Conservation (phyloP, 2,797 vertebrate species). For the Pseudotriccus pelzelni region DNA sequence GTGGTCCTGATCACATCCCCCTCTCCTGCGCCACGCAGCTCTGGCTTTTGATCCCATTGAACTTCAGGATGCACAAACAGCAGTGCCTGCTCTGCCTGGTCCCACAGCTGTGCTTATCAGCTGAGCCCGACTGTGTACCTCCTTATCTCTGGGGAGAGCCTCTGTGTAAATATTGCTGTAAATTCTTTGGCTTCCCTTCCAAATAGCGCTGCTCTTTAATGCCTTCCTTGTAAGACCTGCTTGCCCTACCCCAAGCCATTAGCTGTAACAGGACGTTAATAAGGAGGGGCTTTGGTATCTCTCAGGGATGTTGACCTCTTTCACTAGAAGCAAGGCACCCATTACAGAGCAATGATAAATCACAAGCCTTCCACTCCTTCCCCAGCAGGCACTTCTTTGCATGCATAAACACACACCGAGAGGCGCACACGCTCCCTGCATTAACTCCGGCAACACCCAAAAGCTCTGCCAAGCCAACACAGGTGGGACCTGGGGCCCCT, state of each 20-base stretch:
- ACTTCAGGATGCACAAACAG: slow-evolving; percentile 34
- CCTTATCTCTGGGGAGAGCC: slow-evolving; percentile 64
- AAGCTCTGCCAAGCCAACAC: neutral
- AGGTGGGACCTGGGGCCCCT: fast-evolving
- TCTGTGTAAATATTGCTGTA: slow-evolving; percentile 65
- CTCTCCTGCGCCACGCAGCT: fast-evolving
- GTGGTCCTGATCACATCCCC: neutral
- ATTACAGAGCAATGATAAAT: slow-evolving; percentile 78
- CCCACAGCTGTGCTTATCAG: slow-evolving; percentile 63
- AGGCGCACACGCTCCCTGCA: neutral
- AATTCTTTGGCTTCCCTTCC: slow-evolving; percentile 71
- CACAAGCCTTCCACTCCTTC: slow-evolving; percentile 72
- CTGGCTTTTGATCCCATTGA: neutral
- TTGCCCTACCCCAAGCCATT: slow-evolving; percentile 77
- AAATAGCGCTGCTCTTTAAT: slow-evolving; percentile 66
- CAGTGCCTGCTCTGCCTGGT: neutral
- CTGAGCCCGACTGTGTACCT: slow-evolving; percentile 40
- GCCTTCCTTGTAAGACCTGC: slow-evolving; percentile 75
- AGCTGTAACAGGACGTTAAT: slow-evolving; percentile 78
- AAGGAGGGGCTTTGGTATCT: slow-evolving; percentile 77
- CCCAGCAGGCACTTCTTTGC: slow-evolving; percentile 69
- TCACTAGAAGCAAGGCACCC: slow-evolving; percentile 73
- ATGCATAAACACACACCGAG: slow-evolving; percentile 66
- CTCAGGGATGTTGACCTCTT: slow-evolving; percentile 72
- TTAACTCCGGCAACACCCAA: slow-evolving; percentile 52